These are phyloP conservation scores for Onthophagus sagittarius DNA, from an alignment of 2,888 invertebrate genomes.

Conservation along the genomic window DNA sequence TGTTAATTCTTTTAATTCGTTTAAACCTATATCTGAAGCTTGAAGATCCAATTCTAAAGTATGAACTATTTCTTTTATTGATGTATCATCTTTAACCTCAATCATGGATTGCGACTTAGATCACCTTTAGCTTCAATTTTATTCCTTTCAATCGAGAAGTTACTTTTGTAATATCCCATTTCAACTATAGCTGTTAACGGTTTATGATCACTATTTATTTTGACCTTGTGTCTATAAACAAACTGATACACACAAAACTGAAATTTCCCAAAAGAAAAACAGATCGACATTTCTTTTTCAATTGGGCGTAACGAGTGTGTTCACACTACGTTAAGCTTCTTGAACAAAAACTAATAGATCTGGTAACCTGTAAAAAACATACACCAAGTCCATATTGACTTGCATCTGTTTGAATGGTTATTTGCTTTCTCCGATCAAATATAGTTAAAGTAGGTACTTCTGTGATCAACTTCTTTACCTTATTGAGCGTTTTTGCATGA, in stretches of 20 bases:
- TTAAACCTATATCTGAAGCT: not conserved
- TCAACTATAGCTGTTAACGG: constrained; percentile 27
- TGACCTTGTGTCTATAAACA: constrained; percentile 27
- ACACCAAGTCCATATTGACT: constrained; percentile 30
- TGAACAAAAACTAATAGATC: constrained; percentile 33
- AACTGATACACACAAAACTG: too few relatives aligned
- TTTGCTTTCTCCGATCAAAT: constrained; percentile 26
- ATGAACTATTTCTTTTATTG: constrained; percentile 8
- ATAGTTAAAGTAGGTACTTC: constrained; percentile 26
- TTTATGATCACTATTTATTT: too few relatives aligned
- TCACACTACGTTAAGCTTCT: constrained; percentile 30
- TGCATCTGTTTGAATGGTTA: constrained; percentile 29
- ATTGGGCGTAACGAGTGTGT: constrained; percentile 25
- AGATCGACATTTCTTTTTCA: constrained; percentile 30
- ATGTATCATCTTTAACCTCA: not conserved
- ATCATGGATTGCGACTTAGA: too few relatives aligned
- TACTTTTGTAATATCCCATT: constrained; percentile 27
- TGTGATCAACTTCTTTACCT: constrained; percentile 28
- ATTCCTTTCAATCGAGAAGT: constrained; percentile 30
- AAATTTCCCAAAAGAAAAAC: constrained; percentile 26
- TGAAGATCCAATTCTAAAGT: constrained; percentile 33
- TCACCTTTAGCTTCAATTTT: constrained; percentile 31
- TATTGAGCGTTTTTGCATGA: constrained; percentile 22
- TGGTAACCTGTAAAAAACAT: constrained; percentile 28
- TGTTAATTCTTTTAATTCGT: not conserved